A percentile compares a stretch with the other conserved stretches of the same genome.
These are phyloP conservation scores for Drosophila bocqueti DNA, from an alignment of 1,140 invertebrate species.

Conservation along the genomic window DNA sequence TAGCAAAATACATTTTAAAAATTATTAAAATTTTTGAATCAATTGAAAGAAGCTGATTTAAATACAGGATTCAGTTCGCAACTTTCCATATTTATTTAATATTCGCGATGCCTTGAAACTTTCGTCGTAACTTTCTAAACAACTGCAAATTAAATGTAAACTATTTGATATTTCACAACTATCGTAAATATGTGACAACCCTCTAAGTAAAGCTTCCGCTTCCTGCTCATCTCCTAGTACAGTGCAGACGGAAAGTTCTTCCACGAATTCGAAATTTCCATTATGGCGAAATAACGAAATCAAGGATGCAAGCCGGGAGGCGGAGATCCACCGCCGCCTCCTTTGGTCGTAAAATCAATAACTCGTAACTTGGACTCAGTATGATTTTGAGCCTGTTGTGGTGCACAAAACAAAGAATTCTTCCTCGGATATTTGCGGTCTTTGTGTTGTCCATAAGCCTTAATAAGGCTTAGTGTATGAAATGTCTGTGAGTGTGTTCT, in stretches of 20 bases:
- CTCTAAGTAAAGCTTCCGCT: conserved; percentile 3
- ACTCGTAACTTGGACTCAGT: conserved; percentile 23
- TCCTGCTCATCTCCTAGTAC: conserved; percentile 12
- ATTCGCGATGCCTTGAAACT: no score
- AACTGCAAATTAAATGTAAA: background rate
- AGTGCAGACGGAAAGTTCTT: conserved; percentile 2
- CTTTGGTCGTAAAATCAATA: conserved; percentile 40
- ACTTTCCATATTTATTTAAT: background rate
- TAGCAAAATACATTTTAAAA: background rate
- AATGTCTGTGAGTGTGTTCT: conserved; percentile 3
- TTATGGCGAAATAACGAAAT: conserved; percentile 45
- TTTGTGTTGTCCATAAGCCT: background rate
- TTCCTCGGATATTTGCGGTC: conserved; percentile 13
- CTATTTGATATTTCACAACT: background rate
- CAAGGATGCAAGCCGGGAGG: conserved; percentile 2
- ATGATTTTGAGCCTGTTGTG: conserved; percentile 10
- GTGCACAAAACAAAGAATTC: conserved; percentile 11
- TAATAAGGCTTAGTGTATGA: conserved; percentile 2
- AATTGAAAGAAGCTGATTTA: background rate
- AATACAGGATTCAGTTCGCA: no score
- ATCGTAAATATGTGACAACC: background rate
- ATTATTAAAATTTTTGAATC: background rate
- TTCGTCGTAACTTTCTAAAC: background rate
- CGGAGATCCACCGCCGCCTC: background rate
- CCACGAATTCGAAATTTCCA: conserved; percentile 40